Evolutionary conservation across 2,797 vertebrate species (phyloP).

Genomic region (Malacoctenus gilli): DNA sequence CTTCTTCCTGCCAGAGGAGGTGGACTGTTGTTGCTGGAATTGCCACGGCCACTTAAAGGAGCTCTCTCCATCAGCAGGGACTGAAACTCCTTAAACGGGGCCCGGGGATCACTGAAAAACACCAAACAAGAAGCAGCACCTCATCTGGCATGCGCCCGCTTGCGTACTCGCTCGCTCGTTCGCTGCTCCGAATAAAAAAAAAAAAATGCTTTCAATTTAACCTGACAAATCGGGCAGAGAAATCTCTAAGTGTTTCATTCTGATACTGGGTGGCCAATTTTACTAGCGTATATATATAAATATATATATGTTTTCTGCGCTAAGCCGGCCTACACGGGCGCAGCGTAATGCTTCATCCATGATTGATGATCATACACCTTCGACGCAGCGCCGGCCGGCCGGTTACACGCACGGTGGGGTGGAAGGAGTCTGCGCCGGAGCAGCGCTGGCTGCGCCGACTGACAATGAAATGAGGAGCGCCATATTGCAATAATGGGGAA

Average conservation of each 20-base stretch:
- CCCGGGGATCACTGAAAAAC: constrained; percentile 41
- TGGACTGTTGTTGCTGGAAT: constrained; percentile 72
- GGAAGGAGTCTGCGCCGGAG: constrained; percentile 38
- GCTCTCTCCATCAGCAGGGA: constrained; percentile 63
- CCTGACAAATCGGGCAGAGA: constrained; percentile 43
- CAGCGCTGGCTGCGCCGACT: constrained; percentile 43
- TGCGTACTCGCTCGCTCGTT: too few species aligned
- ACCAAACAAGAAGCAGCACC: constrained; percentile 53
- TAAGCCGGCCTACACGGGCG: constrained; percentile 40
- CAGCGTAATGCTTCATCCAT: constrained; percentile 63
- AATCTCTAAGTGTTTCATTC: constrained; percentile 62
- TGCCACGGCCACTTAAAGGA: constrained; percentile 65
- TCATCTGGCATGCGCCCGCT: constrained; percentile 46
- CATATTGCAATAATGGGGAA: constrained; percentile 64
- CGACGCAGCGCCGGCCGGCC: constrained; percentile 41
- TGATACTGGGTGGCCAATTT: constrained; percentile 50
- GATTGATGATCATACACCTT: constrained; percentile 57
- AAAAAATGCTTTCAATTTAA: constrained; percentile 58
- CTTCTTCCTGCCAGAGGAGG: constrained; percentile 75
- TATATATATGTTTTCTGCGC: constrained; percentile 21
- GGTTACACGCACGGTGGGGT: constrained; percentile 22
- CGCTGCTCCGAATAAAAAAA: constrained; percentile 42
- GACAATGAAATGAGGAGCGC: constrained; percentile 69
- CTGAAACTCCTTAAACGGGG: constrained; percentile 48
- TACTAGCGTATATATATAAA: constrained; percentile 43